Evolutionary conservation across 2,113 vertebrate genomes (phyloP).

Genomic region (Edolisoma coerulescens): DNA sequence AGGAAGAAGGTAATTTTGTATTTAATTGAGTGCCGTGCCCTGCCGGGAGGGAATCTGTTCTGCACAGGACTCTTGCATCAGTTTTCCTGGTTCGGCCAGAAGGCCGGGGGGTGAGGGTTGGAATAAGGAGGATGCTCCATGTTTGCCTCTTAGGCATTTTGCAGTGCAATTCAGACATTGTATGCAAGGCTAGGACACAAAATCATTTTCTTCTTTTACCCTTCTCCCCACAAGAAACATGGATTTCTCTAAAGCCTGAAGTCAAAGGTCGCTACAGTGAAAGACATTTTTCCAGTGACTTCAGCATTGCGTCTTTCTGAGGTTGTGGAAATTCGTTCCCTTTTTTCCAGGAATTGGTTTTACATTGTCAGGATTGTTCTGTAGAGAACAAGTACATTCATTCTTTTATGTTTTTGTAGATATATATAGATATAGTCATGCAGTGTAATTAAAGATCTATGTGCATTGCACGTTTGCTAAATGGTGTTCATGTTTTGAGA

Average conservation of each 20-base stretch:
- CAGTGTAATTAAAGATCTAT: not conserved
- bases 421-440: not conserved
- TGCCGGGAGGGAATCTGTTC: not conserved
- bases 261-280: not conserved
- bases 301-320: not conserved
- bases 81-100: not conserved
- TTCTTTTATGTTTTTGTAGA: not conserved
- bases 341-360: not conserved
- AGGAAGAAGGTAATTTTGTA: conserved; percentile 35
- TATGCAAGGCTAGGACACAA: not conserved
- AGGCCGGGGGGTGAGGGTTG: not conserved
- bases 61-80: not conserved
- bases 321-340: not conserved
- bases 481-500: not conserved
- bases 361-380: not conserved
- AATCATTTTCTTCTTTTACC: not conserved
- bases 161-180: not conserved
- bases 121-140: not conserved
- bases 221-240: not conserved
- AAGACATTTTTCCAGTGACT: not conserved
- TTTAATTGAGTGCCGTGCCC: not conserved
- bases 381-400: not conserved
- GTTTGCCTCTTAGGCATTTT: not conserved
- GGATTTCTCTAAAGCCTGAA: not conserved
- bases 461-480: not conserved